Conservation (phyloP, 2,797 vertebrate genomes). For the Adelosebastes latens region DNA sequence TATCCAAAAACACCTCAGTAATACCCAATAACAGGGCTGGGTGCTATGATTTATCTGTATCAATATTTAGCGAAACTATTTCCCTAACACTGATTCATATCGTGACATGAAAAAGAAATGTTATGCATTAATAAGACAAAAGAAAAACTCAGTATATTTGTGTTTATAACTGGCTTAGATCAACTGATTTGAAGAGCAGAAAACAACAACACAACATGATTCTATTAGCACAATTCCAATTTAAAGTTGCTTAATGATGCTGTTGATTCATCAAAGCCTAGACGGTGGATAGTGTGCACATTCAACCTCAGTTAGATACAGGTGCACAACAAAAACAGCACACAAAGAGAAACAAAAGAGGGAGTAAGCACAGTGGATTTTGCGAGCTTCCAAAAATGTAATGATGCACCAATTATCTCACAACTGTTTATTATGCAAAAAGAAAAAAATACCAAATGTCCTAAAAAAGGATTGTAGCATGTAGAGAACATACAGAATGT, state of each 20-base stretch:
- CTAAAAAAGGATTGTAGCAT: neutral
- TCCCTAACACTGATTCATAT: neutral
- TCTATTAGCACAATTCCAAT: neutral
- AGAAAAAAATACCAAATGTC: neutral
- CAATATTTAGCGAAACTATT: too few relatives aligned
- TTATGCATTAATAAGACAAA: neutral
- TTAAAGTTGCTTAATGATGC: neutral
- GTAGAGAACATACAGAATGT: neutral
- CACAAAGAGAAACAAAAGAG: too few relatives aligned
- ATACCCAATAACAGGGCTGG: neutral
- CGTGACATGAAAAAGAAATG: neutral
- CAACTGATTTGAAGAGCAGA: neutral
- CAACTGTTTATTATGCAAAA: neutral
- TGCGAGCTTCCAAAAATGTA: neutral
- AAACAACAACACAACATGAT: neutral
- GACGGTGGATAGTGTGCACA: neutral
- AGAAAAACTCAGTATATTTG: too few relatives aligned
- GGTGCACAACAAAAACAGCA: neutral
- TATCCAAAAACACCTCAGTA: too few relatives aligned
- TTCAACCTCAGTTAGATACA: neutral
- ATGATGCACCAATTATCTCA: neutral
- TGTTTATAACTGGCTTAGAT: too few relatives aligned
- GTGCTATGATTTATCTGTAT: neutral
- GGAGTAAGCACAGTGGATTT: neutral
- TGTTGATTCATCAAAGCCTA: neutral